These are phyloP conservation scores for Lerista edwardsae DNA, from an alignment of 2,797 vertebrate species.

Conservation along the genomic window DNA sequence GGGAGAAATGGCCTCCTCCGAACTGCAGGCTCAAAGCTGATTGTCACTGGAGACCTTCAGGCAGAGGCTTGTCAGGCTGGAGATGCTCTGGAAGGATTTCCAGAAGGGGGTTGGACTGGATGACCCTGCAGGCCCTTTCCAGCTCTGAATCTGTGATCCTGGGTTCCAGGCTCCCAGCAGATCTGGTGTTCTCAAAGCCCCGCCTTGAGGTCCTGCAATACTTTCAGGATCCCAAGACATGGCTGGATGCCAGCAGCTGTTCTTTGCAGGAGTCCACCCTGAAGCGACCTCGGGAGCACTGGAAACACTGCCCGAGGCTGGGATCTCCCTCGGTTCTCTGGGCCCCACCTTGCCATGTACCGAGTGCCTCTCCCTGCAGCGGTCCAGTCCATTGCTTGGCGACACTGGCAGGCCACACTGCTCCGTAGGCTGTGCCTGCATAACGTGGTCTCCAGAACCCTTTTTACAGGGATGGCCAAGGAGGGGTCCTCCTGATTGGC, in stretches of 20 bases:
- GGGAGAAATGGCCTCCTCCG: not conserved
- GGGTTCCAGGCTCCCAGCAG: not conserved
- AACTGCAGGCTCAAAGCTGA: not conserved
- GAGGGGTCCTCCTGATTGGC: not conserved
- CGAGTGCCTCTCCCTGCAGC: rapidly evolving
- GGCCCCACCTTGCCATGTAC: not conserved
- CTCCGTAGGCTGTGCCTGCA: not conserved
- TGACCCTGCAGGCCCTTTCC: too few relatives aligned
- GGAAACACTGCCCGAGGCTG: not conserved
- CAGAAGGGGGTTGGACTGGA: too few relatives aligned
- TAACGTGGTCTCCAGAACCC: not conserved
- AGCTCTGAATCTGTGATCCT: too few relatives aligned
- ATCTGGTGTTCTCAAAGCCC: not conserved
- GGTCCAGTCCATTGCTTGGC: not conserved
- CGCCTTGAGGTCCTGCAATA: not conserved
- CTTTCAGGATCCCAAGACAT: not conserved
- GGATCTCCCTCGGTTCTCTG: not conserved
- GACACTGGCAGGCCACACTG: too few relatives aligned
- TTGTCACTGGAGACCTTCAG: too few relatives aligned
- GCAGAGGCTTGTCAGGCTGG: too few relatives aligned
- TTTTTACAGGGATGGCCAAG: not conserved
- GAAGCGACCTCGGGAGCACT: not conserved
- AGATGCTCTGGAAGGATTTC: too few relatives aligned
- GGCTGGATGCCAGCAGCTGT: not conserved
- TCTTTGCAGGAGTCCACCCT: not conserved